These are phyloP conservation scores for Rhegmatorhina hoffmannsi DNA, from an alignment of 2,113 vertebrate genomes.

Conservation along the genomic window DNA sequence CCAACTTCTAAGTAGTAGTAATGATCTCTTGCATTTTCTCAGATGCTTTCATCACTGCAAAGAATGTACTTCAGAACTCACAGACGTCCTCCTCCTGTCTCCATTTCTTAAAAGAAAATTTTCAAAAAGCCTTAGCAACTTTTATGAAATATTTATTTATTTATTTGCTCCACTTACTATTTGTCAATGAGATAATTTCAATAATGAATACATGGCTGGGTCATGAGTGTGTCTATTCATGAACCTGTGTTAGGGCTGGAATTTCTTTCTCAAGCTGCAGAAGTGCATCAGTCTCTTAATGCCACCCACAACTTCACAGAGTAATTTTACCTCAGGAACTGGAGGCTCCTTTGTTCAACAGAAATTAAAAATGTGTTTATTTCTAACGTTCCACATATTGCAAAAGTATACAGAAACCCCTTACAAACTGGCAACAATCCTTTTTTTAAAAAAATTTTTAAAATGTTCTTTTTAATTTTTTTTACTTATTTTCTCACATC, in stretches of 20 bases:
- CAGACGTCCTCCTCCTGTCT: background rate
- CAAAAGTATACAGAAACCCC: background rate
- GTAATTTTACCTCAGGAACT: background rate
- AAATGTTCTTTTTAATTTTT: background rate
- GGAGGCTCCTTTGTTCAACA: background rate
- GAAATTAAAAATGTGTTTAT: background rate
- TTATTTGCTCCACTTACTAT: background rate
- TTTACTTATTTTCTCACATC: background rate
- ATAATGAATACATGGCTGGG: background rate
- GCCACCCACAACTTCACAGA: background rate
- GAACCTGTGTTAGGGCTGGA: accelerated
- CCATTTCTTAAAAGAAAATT: background rate
- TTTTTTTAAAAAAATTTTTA: no score
- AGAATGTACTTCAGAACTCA: background rate
- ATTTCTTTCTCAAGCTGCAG: background rate
- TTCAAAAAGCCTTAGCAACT: background rate
- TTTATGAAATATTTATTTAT: background rate
- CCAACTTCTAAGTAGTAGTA: background rate
- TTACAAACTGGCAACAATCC: accelerated
- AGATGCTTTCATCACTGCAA: background rate
- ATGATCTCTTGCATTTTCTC: background rate
- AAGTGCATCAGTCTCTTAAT: background rate
- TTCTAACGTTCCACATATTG: background rate
- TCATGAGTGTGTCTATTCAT: background rate
- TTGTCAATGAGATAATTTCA: background rate